Evolutionary conservation across 2,113 vertebrate genomes (phyloP), one percentile per base, ranked within the genome.

Genomic region (Rhombomys opimus): DNA sequence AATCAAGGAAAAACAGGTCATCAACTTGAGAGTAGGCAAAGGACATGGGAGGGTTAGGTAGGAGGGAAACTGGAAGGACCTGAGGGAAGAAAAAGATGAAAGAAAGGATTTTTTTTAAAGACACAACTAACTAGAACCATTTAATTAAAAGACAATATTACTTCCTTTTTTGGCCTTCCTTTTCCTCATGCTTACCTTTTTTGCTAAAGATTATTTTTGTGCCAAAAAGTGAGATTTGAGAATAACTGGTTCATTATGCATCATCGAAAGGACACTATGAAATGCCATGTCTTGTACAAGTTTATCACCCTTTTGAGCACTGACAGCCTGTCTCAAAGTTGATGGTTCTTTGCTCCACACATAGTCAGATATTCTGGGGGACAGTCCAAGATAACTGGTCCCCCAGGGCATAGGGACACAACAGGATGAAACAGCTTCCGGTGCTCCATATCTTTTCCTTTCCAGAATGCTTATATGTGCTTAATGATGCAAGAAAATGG

Each of bases 211-310:
- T 23, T 0, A 3, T 59, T 25, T 59, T 57, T 65, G 46, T 65
- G 70, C 32, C 70, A 93, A 96, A 95, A 75, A 88, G 22, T 59
- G 90, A 73, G 18, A 70, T 52, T 91, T 87, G 35, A 93, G 97
- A 95, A 70, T 90, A 85, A 91, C 59, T 65, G 18, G 41, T 27
- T 90, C 41, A 84, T 90, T 46, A 57, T 61, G 23, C 20, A 77
- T 76, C 50, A 89, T 46, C 90, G 90, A 85, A 50, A n/a, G 63
- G 80, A 87, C 1, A 15, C 10, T 41, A 61, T 27, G 25, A 78
- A 90, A 20, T 84, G 23, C 18, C 15, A 77, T 15, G 5, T 91
- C 1, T 76, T 57, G 17, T 5, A 73, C 20, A 41, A 18, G 30
- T 59, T 87, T 93, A 77, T 54, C 54, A 67, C 41, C 90, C 52